phyloP scores from a whole-genome alignment of 2,888 invertebrate genomes.

The Stegana nigrithorax region DNA sequence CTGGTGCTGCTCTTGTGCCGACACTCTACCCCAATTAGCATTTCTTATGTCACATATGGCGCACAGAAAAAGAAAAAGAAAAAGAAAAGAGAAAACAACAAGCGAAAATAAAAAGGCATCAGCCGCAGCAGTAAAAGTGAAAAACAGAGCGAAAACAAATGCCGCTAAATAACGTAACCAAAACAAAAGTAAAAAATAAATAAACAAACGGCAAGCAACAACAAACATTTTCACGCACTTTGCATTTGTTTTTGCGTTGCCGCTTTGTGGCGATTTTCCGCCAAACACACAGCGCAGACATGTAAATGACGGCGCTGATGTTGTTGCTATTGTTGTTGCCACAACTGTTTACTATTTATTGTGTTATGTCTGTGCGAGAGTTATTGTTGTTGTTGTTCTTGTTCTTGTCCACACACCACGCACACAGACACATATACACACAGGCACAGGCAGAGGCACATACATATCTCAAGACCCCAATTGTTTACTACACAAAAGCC shows the following conservation, averaged over 20 bases:
- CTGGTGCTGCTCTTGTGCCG: too few species aligned
- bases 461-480: constrained; percentile 53
- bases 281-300: constrained; percentile 34
- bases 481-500: constrained; percentile 53
- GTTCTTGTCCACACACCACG: constrained; percentile 34
- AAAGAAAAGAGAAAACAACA: too few species aligned
- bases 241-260: constrained; percentile 19
- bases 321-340: constrained; percentile 15
- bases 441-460: not conserved
- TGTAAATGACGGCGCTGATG: constrained; percentile 37
- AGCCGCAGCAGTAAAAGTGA: too few species aligned
- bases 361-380: not conserved
- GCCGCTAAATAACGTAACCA: not conserved
- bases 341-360: not conserved
- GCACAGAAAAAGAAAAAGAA: too few species aligned
- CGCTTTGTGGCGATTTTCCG: constrained; percentile 33
- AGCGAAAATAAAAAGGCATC: too few species aligned
- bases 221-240: constrained; percentile 23
- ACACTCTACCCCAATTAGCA: too few species aligned
- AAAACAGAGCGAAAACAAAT: constrained; percentile 17
- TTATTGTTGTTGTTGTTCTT: constrained; percentile 14
- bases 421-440: constrained; percentile 13
- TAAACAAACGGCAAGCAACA: constrained; percentile 21
- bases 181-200: constrained; percentile 21
- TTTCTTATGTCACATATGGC: too few species aligned